These are phyloP conservation scores for Graptemys geographica DNA, from an alignment of 2,797 vertebrate species.

Conservation along the genomic window DNA sequence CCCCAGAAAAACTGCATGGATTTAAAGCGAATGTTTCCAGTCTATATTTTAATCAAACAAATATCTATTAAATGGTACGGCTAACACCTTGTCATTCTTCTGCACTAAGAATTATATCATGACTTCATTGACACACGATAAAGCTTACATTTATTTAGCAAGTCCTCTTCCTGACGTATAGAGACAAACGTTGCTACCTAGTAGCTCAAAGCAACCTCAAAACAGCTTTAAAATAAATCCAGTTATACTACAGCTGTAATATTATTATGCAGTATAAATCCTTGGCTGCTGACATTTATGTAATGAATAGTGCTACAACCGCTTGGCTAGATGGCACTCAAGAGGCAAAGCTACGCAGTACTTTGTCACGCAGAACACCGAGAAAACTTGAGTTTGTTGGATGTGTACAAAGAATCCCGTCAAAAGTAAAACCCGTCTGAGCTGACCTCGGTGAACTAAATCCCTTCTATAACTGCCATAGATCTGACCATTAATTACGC, in stretches of 20 bases:
- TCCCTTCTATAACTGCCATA: neutral
- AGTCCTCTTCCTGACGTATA: constrained; percentile 26
- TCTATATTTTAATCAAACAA: neutral
- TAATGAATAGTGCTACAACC: constrained; percentile 64
- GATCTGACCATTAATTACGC: constrained; percentile 49
- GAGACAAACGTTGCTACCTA: constrained; percentile 51
- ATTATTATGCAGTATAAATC: constrained; percentile 67
- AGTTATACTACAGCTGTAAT: constrained; percentile 56
- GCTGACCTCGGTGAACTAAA: neutral
- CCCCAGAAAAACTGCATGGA: neutral
- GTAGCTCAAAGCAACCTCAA: constrained; percentile 53
- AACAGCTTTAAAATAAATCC: constrained; percentile 70
- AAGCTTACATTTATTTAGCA: constrained; percentile 1
- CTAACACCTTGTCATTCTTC: neutral
- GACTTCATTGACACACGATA: neutral
- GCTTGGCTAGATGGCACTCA: constrained; percentile 73
- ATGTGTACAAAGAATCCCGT: constrained; percentile 19
- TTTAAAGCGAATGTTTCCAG: neutral
- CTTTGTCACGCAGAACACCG: constrained; percentile 43
- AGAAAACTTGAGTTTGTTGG: constrained; percentile 44
- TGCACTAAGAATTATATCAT: neutral
- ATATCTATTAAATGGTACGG: neutral
- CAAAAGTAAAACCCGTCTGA: neutral
- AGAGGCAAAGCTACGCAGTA: constrained; percentile 54
- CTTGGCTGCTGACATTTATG: constrained; percentile 65